phyloP scores from a whole-genome alignment of 2,888 invertebrate species.

The Ommatoiulus sabulosus region DNA sequence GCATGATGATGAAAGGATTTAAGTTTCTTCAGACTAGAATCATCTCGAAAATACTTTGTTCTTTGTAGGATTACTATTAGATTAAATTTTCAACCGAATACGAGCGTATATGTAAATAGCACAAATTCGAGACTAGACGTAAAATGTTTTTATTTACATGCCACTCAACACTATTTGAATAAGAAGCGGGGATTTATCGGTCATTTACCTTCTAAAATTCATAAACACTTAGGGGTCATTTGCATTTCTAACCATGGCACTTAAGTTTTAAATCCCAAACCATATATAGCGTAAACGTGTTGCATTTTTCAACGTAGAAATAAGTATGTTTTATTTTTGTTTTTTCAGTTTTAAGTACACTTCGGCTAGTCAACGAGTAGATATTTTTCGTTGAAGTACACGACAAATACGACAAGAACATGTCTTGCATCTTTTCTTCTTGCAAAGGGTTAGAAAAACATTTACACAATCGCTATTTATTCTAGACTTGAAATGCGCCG shows the following conservation, averaged over 20 bases:
- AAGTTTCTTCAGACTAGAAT: background rate
- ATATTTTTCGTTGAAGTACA: background rate
- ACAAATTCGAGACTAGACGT: background rate
- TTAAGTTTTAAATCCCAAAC: background rate
- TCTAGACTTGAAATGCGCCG: background rate
- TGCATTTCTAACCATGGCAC: background rate
- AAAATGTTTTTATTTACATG: background rate
- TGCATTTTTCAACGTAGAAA: background rate
- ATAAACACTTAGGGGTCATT: background rate
- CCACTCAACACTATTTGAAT: background rate
- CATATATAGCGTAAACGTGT: background rate
- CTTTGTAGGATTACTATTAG: background rate
- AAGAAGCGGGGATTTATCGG: background rate
- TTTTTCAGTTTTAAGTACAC: background rate
- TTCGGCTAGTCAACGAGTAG: background rate
- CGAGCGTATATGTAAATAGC: background rate
- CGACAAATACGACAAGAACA: background rate
- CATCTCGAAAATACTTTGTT: background rate
- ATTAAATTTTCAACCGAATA: background rate
- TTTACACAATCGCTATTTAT: background rate
- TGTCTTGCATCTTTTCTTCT: constrained; percentile 1
- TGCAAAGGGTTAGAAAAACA: background rate
- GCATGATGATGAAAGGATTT: no score
- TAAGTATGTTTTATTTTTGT: background rate
- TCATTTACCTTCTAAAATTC: background rate